Evolutionary conservation across 2,888 invertebrate genomes (phyloP).

Genomic region (Lapara coniferarum): DNA sequence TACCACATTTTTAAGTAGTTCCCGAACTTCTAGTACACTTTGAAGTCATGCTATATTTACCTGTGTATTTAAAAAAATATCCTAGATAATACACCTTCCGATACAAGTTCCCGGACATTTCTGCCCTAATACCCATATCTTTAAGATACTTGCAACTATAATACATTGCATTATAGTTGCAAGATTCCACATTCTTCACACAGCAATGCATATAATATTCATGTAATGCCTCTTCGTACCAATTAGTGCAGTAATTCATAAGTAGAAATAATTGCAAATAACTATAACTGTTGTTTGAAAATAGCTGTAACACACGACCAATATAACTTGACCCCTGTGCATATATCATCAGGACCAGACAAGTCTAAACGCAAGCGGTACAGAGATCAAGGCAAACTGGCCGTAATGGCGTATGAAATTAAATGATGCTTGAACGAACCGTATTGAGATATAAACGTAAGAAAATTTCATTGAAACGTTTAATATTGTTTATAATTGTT

Average conservation of each 20-base stretch:
- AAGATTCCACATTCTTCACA: background rate
- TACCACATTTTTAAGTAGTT: too few species aligned
- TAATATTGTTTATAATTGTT: constrained; percentile 23
- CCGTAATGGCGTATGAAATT: constrained; percentile 44
- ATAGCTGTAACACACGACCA: constrained; percentile 44
- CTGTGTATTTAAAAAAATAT: too few species aligned
- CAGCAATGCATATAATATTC: constrained; percentile 2
- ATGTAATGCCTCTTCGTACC: constrained; percentile 34
- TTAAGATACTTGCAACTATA: background rate
- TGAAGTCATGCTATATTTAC: too few species aligned
- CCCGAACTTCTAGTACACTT: too few species aligned
- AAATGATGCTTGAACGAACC: constrained; percentile 55
- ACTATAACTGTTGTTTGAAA: constrained; percentile 49
- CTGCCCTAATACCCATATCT: background rate
- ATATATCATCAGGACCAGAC: constrained; percentile 28
- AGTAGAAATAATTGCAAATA: constrained; percentile 48
- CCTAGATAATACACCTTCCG: too few species aligned
- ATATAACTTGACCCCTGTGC: constrained; percentile 36
- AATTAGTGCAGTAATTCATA: constrained; percentile 46
- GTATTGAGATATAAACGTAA: constrained; percentile 25
- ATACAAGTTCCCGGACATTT: background rate
- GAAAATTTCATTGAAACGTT: constrained; percentile 23
- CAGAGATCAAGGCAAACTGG: constrained; percentile 43
- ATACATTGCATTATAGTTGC: too few species aligned
- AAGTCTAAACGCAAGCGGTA: constrained; percentile 16